Evolutionary conservation across 2,888 invertebrate genomes (phyloP), one percentile per base, ranked within the genome.

Genomic region (Pyrrhosoma nymphula): DNA sequence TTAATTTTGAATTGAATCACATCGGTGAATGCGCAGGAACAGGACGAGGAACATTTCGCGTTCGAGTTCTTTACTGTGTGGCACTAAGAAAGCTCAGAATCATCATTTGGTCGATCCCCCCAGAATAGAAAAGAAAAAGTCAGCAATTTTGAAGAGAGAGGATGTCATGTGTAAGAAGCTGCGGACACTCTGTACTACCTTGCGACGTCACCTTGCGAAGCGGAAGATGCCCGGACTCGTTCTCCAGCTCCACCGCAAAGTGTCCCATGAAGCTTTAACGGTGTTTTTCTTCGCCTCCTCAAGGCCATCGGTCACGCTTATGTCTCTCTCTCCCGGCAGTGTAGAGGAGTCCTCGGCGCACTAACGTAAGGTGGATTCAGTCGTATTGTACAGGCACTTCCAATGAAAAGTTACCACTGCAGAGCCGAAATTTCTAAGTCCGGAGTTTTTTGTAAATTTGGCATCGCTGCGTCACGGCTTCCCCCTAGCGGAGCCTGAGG

Each of bases 301-400:
- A 93, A 93, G 93, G 93, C 93, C 93, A 93, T 93, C 69, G 93
- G 93, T 47, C 93, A 93, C 93, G 93, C 93, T 93, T 75, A 39
- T 8, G 47, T 14, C 1, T 12, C 60, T 60, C 63, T 47, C 47
- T 47, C 75, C 23, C n/a, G 47, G 69, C 69, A 60, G 56, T 69
- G 47, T n/a, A 39, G 35, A 63, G 75, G 23, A 75, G 10, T 82
- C 82, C 82, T 14, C 26, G 10, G 35, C 82, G 35, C 35, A 35
- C 35, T 35, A 12, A n/a, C 10, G 56, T 56, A 14, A 16, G 60
- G 16, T 20, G 60, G 20, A 60, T 60, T 60, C 16, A 60, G 60
- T 60, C 20, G 60, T 56, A 56, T 16, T 12, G 16, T 56, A 12
- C 56, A 56, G 56, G 8, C 56, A 16, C 56, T 12, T 56, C 16